These are phyloP conservation scores for Ptilonorhynchus violaceus DNA, from an alignment of 2,113 vertebrate species.

Conservation along the genomic window DNA sequence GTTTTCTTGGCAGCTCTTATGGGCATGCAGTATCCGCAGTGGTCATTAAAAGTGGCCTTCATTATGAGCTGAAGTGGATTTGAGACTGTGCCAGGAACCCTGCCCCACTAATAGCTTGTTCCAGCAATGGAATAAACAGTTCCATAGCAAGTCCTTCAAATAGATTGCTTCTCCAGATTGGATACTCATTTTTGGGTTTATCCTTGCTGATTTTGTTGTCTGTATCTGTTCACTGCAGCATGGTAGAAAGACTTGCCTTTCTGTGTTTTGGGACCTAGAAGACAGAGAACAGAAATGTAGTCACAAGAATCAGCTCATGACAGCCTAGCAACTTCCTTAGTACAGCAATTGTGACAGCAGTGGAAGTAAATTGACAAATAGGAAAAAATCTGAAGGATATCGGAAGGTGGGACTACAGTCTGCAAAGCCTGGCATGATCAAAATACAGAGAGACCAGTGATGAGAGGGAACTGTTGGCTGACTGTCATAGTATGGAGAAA, in stretches of 20 bases:
- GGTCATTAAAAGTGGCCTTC: background rate
- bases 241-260: background rate
- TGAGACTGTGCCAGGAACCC: background rate
- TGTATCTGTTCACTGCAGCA: background rate
- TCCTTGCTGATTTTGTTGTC: background rate
- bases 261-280: background rate
- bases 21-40: background rate
- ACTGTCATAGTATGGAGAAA: background rate
- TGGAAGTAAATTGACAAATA: background rate
- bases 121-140: background rate
- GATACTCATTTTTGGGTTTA: background rate
- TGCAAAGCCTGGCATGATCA: background rate
- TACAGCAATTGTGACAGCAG: background rate
- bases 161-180: background rate
- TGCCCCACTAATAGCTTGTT: background rate
- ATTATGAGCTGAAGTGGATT: background rate
- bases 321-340: background rate
- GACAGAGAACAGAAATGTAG: background rate
- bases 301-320: background rate
- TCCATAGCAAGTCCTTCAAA: background rate
- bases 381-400: background rate
- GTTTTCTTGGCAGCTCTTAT: background rate
- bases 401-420: background rate
- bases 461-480: background rate
- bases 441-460: background rate